A percentile compares a stretch with the other conserved stretches of the same genome.
Conservation (phyloP, 1,140 invertebrate species). For the Atta texana region DNA sequence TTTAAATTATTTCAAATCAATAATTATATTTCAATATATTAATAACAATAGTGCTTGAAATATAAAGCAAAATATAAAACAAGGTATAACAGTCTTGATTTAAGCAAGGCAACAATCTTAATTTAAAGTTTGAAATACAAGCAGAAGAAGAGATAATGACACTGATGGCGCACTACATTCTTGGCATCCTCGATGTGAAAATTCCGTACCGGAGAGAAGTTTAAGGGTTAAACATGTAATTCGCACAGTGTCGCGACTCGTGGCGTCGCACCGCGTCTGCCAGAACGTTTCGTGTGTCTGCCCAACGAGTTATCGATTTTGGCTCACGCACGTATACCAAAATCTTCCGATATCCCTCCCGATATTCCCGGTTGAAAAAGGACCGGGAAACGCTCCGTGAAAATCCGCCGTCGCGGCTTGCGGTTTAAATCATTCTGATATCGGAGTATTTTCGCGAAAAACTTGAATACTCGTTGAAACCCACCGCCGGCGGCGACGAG, state of each 20-base stretch:
- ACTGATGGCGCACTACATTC: not conserved
- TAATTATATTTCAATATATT: not conserved
- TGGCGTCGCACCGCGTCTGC: slow-evolving; percentile 45
- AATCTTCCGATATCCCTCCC: slow-evolving; percentile 67
- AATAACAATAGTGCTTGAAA: not conserved
- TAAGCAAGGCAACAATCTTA: not conserved
- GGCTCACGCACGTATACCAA: slow-evolving; percentile 63
- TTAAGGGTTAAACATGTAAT: slow-evolving; percentile 31
- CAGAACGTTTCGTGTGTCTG: slow-evolving; percentile 65
- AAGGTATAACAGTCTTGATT: not conserved
- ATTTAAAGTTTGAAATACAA: slow-evolving; percentile 1
- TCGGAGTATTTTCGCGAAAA: not conserved
- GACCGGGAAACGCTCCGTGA: slow-evolving; percentile 52
- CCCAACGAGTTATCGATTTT: slow-evolving; percentile 72
- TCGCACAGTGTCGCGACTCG: slow-evolving; percentile 33
- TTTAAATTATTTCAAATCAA: not conserved
- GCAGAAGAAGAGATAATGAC: not conserved
- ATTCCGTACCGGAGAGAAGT: slow-evolving; percentile 11
- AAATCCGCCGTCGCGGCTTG: slow-evolving; percentile 22
- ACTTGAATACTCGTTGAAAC: not conserved
- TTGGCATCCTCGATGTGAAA: not conserved
- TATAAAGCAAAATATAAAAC: not conserved
- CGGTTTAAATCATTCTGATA: slow-evolving; percentile 6
- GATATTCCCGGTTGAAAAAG: slow-evolving; percentile 51
- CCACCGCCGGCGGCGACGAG: not conserved